A percentile compares a stretch with the other conserved stretches of the same genome.
Conservation (phyloP, 1,140 invertebrate genomes). For the Gonioctena quinquepunctata region DNA sequence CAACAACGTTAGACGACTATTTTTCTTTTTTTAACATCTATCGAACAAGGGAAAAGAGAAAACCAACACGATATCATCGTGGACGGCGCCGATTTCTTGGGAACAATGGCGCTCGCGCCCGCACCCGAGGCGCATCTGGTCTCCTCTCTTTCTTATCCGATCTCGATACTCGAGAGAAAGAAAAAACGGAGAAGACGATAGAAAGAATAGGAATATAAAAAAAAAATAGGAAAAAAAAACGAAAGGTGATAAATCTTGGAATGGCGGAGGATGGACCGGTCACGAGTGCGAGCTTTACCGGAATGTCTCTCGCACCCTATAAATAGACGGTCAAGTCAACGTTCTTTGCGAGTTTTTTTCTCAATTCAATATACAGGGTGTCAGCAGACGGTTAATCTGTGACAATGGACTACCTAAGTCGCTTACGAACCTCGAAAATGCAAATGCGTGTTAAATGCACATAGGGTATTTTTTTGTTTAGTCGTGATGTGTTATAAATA, state of each 20-base stretch:
- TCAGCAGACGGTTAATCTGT: too few relatives aligned
- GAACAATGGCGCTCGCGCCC: background rate
- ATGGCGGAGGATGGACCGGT: background rate
- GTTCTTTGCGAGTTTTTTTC: background rate
- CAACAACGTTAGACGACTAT: too few relatives aligned
- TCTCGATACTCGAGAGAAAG: background rate
- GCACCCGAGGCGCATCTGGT: background rate
- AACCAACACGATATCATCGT: constrained; percentile 10
- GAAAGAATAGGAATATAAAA: background rate
- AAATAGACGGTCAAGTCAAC: background rate
- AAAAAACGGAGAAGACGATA: background rate
- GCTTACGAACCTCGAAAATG: too few relatives aligned
- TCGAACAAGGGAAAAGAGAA: too few relatives aligned
- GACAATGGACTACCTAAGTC: too few relatives aligned
- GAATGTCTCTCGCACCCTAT: background rate
- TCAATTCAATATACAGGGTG: background rate
- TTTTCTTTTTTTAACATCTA: too few relatives aligned
- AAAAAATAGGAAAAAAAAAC: background rate
- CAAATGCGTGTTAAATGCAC: too few relatives aligned
- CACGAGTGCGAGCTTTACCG: background rate
- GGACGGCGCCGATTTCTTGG: constrained; percentile 7
- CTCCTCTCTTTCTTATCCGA: background rate
- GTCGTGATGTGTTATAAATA: too few relatives aligned
- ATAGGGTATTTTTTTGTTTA: too few relatives aligned
- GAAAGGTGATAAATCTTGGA: background rate